Evolutionary conservation across 2,888 invertebrate species (phyloP), one percentile per base, ranked within the genome.

Genomic region (Ischnura elegans): DNA sequence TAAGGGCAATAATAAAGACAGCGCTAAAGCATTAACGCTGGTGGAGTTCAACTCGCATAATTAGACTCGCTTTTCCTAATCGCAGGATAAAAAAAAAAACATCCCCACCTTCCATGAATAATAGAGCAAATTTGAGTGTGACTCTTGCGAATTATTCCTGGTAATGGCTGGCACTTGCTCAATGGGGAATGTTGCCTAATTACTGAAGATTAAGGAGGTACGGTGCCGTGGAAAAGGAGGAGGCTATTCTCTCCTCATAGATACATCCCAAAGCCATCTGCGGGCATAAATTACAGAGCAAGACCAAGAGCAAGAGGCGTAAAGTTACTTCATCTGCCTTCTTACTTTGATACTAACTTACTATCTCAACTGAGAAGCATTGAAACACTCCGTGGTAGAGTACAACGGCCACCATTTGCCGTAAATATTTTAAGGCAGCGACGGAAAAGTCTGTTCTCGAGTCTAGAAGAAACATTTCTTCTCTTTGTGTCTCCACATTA

Each of bases 281-380:
- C 43, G 43, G 43, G 55, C 61, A 90, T 43, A 90, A 90, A 90
- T 90, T 90, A 90, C 55, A n/a, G 43, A 61, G 90, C n/a, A 90
- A 90, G 43, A 90, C 43, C 61, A 61, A 36, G 76, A 76, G 51
- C 19, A 36, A 87, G 36, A 29, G 16, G 55, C 19, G 86, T 46
- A 13, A 55, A 90, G 90, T 66, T 90, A 36, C 76, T 76, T 76
- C 36, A 76, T 90, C 43, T 45, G 13, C 61, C 61, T 46, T 45
- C 42, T 45, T 61, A 45, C 61, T 61, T 90, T 61, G 90, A 45
- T 43, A 43, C 55, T 90, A 61, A 90, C 55, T 45, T 55, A 21
- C 25, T 43, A n/a, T 55, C 51, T 51, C 42, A 29, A 51, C 36
- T 8, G 51, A 55, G 87, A 42, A 61, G 42, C 25, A 61, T 42